Evolutionary conservation across 2,113 vertebrate species (phyloP).

Genomic region (Casuarius casuarius): DNA sequence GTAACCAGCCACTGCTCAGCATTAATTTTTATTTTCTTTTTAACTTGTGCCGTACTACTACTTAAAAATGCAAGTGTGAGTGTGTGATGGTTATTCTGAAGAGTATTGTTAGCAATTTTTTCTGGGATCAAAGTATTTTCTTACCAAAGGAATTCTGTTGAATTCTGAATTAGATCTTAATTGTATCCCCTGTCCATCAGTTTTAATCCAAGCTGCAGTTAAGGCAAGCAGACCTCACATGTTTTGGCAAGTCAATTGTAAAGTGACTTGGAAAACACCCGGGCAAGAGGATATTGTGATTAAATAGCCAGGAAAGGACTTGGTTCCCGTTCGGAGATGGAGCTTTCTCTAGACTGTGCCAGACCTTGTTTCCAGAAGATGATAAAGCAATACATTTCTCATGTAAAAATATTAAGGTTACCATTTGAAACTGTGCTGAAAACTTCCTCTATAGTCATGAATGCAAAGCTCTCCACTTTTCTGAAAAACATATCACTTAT

Average conservation of each 20-base stretch:
- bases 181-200: conserved; percentile 72
- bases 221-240: conserved; percentile 57
- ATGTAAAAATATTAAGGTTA: conserved; percentile 32
- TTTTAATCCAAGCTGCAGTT: conserved; percentile 20
- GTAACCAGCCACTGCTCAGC: conserved; percentile 34
- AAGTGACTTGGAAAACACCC: conserved; percentile 39
- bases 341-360: conserved; percentile 6
- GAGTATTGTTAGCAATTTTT: background rate
- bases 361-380: conserved; percentile 29
- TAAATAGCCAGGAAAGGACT: conserved; percentile 49
- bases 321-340: background rate
- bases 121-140: conserved; percentile 61
- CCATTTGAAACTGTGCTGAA: background rate
- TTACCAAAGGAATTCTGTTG: conserved; percentile 38
- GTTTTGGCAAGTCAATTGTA: conserved; percentile 39
- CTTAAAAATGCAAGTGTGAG: background rate
- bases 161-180: conserved; percentile 69
- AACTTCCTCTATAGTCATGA: background rate
- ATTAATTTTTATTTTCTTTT: background rate
- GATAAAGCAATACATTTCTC: conserved; percentile 22
- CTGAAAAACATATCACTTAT: background rate
- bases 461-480: background rate
- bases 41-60: background rate
- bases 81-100: background rate
- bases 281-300: conserved; percentile 30